Evolutionary conservation across 2,113 vertebrate genomes (phyloP), one percentile per base, ranked within the genome.

Genomic region (Grallaria varia): DNA sequence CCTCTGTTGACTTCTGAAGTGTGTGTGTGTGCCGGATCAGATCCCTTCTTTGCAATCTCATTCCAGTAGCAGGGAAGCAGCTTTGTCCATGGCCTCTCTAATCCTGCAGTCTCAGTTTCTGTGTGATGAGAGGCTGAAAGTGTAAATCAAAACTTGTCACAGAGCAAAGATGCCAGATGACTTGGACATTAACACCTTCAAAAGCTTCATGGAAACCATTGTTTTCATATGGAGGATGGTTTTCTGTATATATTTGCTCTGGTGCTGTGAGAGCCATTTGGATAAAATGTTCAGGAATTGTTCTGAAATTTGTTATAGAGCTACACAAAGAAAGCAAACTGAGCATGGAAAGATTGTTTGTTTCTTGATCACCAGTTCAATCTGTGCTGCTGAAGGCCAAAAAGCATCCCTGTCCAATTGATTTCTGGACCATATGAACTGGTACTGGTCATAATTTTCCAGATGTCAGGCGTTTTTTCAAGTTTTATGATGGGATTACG

Each of bases 401-500:
- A 73, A 74, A 56, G 28, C 62, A 84, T 78, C 84, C 64, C 52
- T 88, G 56, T 67, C 83, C 47, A 18, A 27, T 75, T 81, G 68
- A 83, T 88, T 94, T 78, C 55, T 68, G 44, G 49, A 64, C 52
- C 3, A 27, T 53, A 35, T n/a, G 39, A 81, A 56, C 53, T 73
- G 3, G 3, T 20, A 31, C 20, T 78, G 55, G 58, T 93, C 44
- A 47, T 67, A 1, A 67, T 74, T 96, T 90, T 87, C 42, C 73
- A 72, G 37, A 39, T 86, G 87, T 72, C 72, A 86, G 67, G 12
- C 60, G 10, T 24, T 72, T 86, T 80, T 55, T 94, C 55, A 35
- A 89, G 72, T 75, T 95, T 84, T 81, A 60, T 92, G 82, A 42
- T 74, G 60, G 64, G 53, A 92, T 93, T 91, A 80, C 39, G 10